These are phyloP conservation scores for Telmatherina bonti DNA, from an alignment of 2,797 vertebrate species.

Conservation along the genomic window DNA sequence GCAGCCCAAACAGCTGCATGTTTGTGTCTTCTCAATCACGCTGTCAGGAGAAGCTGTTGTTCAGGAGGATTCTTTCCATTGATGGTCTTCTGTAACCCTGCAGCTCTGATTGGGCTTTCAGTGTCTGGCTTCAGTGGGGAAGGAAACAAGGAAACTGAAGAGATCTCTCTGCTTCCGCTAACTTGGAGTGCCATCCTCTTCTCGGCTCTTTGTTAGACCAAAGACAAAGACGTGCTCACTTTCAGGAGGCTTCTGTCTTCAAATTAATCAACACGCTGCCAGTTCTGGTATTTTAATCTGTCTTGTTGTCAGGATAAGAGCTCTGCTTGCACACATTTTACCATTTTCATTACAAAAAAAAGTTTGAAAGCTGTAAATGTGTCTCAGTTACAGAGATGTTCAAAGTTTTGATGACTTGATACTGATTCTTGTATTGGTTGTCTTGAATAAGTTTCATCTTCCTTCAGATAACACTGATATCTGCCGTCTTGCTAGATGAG, in stretches of 20 bases:
- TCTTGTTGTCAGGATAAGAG: neutral
- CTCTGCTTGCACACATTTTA: conserved; percentile 24
- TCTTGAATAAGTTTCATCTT: neutral
- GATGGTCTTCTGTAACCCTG: conserved; percentile 32
- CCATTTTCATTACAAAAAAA: neutral
- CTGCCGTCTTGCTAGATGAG: no score
- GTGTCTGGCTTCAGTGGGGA: conserved; percentile 37
- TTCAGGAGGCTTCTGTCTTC: conserved; percentile 26
- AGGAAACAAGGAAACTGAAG: conserved; percentile 34
- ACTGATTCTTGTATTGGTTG: neutral
- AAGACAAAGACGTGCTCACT: conserved; percentile 45
- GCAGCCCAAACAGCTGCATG: conserved; percentile 60
- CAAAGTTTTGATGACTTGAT: neutral
- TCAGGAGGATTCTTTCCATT: conserved; percentile 25
- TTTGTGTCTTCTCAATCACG: conserved; percentile 34
- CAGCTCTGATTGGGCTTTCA: conserved; percentile 64
- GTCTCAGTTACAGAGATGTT: neutral
- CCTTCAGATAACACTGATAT: neutral
- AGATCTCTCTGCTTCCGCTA: conserved; percentile 35
- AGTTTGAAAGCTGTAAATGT: neutral
- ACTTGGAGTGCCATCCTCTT: neutral
- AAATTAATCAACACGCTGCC: conserved; percentile 21
- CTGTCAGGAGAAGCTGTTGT: conserved; percentile 41
- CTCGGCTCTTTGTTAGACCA: conserved; percentile 22
- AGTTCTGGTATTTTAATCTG: conserved; percentile 37